Conservation (phyloP, 2,888 invertebrate species). For the Chymomyza caudatula region DNA sequence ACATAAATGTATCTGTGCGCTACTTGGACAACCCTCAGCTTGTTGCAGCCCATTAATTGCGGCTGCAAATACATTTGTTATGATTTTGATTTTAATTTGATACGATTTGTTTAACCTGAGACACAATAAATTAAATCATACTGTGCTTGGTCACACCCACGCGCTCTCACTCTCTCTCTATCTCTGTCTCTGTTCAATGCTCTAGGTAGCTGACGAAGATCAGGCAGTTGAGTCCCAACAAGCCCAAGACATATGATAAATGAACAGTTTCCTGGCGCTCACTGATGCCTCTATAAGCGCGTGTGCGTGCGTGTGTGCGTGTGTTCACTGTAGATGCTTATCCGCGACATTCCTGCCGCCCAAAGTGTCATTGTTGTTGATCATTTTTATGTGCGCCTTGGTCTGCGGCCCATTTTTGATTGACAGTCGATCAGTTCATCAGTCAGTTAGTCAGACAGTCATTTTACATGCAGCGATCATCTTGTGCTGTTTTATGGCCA, state of each 20-base stretch:
- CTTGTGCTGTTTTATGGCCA: conserved; percentile 46
- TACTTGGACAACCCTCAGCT: conserved; percentile 24
- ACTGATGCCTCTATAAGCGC: background rate
- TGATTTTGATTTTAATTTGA: conserved; percentile 47
- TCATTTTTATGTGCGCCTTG: conserved; percentile 58
- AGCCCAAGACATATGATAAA: conserved; percentile 47
- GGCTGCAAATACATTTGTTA: conserved; percentile 49
- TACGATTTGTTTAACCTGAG: conserved; percentile 24
- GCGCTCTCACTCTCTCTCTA: background rate
- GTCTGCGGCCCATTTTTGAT: conserved; percentile 44
- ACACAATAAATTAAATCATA: conserved; percentile 57
- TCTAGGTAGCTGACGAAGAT: background rate
- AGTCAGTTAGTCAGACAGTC: background rate
- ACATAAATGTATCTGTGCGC: background rate
- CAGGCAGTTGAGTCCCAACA: background rate
- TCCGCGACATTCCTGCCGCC: conserved; percentile 70
- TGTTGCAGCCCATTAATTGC: conserved; percentile 51
- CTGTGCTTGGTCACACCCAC: conserved; percentile 56
- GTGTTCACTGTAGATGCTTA: conserved; percentile 46
- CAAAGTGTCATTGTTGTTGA: conserved; percentile 71
- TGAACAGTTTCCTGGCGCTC: conserved; percentile 51
- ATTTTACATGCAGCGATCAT: conserved; percentile 51
- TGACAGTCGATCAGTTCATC: conserved; percentile 42
- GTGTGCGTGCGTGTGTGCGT: conserved; percentile 18
- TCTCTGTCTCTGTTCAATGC: background rate